These are phyloP conservation scores for Danaus chrysippus DNA, from an alignment of 2,888 invertebrate species.

Conservation along the genomic window DNA sequence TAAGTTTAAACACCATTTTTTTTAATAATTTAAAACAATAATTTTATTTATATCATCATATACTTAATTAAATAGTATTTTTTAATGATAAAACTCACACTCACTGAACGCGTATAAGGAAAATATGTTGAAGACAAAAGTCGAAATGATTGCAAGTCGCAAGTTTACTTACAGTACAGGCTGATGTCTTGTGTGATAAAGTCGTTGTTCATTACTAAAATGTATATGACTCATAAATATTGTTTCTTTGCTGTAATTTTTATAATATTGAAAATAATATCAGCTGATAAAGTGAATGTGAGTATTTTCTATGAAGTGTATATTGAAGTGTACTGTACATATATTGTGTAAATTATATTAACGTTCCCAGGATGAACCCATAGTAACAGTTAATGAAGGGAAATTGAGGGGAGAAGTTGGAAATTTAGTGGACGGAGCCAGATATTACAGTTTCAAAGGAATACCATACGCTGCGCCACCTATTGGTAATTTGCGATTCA, in stretches of 20 bases:
- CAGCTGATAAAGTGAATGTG: background rate
- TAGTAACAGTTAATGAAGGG: constrained; percentile 49
- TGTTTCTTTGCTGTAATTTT: background rate
- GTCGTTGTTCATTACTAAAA: background rate
- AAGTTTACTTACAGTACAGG: background rate
- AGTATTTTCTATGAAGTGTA: background rate
- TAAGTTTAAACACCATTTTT: no score
- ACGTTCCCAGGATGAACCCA: constrained; percentile 77
- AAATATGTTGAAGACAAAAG: background rate
- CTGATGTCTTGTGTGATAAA: background rate
- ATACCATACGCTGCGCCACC: constrained; percentile 76
- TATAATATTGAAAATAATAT: background rate
- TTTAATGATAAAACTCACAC: background rate
- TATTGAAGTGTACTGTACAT: background rate
- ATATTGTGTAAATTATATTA: constrained; percentile 5
- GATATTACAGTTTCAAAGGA: constrained; percentile 56
- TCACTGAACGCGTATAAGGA: background rate
- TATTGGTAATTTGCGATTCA: constrained; percentile 65
- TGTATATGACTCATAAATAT: background rate
- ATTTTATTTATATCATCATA: no score
- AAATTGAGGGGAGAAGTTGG: constrained; percentile 46
- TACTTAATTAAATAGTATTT: no score
- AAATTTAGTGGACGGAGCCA: constrained; percentile 43
- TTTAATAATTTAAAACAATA: no score
- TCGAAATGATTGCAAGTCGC: background rate